phyloP scores from a whole-genome alignment of 2,888 invertebrate species.

The Nomada ruficornis region DNA sequence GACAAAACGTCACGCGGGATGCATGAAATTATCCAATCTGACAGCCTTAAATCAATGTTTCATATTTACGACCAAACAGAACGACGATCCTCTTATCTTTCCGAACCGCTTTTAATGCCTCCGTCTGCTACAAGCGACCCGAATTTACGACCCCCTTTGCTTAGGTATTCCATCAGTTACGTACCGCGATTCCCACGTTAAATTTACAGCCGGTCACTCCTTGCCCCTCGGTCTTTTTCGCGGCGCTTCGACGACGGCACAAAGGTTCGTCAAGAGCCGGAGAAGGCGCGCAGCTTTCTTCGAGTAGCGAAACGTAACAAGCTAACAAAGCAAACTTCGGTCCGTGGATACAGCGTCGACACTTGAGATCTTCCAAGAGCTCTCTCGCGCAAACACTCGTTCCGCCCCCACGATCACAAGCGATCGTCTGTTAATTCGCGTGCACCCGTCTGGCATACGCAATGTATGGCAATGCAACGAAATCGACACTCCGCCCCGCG shows the following conservation, averaged over 20 bases:
- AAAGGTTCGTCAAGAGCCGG: not conserved
- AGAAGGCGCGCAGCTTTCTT: not conserved
- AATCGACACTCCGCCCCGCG: not conserved
- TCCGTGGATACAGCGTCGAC: not conserved
- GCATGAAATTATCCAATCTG: constrained; percentile 31
- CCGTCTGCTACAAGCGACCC: not conserved
- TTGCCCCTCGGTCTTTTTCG: too few species aligned
- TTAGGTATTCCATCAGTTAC: too few species aligned
- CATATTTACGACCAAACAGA: constrained; percentile 27
- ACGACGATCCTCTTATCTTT: constrained; percentile 19
- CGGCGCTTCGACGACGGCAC: not conserved
- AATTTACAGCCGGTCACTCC: too few species aligned
- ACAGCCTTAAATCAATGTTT: constrained; percentile 36
- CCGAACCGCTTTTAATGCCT: constrained; percentile 18
- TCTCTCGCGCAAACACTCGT: not conserved
- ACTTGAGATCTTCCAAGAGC: not conserved
- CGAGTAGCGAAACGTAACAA: not conserved
- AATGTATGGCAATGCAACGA: not conserved
- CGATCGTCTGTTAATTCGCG: constrained; percentile 20
- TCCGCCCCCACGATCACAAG: not conserved
- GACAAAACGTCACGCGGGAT: not conserved
- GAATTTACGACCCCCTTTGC: constrained; percentile 18
- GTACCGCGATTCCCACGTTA: too few species aligned
- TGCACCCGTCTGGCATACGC: not conserved
- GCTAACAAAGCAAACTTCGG: constrained; percentile 13